Conservation (phyloP, 2,797 vertebrate species). For the Rhynchotus rufescens region DNA sequence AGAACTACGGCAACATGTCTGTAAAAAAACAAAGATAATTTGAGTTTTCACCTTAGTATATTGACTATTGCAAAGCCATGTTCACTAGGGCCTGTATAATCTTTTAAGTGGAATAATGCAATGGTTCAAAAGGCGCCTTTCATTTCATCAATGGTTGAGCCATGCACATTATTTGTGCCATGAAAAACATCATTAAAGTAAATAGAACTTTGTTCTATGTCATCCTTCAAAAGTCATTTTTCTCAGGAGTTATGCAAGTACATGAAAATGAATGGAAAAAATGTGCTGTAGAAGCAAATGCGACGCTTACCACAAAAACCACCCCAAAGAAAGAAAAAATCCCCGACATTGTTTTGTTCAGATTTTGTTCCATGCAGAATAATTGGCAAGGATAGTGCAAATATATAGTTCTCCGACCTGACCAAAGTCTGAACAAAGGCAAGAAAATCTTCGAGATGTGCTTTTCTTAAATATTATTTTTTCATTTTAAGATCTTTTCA, state of each 20-base stretch:
- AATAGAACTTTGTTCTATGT: neutral
- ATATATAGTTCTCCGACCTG: neutral
- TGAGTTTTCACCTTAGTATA: constrained; percentile 39
- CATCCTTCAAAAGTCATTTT: neutral
- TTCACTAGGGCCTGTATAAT: constrained; percentile 28
- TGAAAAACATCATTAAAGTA: neutral
- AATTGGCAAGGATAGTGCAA: neutral
- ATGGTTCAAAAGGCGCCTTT: neutral
- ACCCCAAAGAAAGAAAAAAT: neutral
- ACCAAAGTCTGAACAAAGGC: neutral
- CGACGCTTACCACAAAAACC: constrained; percentile 13
- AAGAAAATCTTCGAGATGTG: neutral
- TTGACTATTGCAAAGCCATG: constrained; percentile 15
- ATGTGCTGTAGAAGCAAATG: neutral
- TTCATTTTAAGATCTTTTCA: neutral
- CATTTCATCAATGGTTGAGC: neutral
- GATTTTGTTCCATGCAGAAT: constrained; percentile 27
- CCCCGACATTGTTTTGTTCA: neutral
- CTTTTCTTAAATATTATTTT: fast-evolving
- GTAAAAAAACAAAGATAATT: constrained; percentile 52
- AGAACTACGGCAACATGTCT: no score
- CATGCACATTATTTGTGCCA: neutral
- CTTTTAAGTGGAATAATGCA: constrained; percentile 49
- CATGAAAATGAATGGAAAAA: constrained; percentile 17
- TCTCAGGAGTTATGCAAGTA: neutral